These are phyloP conservation scores for Hydrolagus affinis DNA, from an alignment of 2,113 vertebrate genomes.

Conservation along the genomic window DNA sequence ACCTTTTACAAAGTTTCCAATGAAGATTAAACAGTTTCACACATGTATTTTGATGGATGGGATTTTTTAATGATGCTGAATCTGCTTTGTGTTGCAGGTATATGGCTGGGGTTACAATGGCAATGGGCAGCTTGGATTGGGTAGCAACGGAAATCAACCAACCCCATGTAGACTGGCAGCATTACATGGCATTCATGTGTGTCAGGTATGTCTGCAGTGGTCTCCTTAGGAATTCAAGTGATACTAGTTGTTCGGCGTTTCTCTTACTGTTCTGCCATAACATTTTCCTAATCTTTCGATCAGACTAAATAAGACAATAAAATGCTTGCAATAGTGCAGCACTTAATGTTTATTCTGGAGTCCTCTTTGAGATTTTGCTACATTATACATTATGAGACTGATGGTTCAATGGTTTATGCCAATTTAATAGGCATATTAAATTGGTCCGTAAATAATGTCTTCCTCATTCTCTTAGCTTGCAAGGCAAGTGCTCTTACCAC, in stretches of 20 bases:
- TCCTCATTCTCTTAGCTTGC: no score
- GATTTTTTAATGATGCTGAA: neutral
- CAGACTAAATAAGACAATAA: no score
- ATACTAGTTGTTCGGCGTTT: neutral
- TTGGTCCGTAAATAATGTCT: no score
- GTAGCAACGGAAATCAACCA: slow-evolving; percentile 87
- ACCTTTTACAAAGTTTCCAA: no score
- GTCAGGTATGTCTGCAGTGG: slow-evolving; percentile 59
- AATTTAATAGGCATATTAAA: no score
- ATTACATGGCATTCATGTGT: slow-evolving; percentile 75
- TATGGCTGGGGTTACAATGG: slow-evolving; percentile 98
- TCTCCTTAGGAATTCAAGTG: neutral
- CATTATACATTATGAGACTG: no score
- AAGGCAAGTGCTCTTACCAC: no score
- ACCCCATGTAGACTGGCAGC: slow-evolving; percentile 85
- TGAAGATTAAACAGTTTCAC: no score
- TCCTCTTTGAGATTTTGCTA: no score
- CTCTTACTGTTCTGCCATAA: slow-evolving; percentile 31
- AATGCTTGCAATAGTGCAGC: no score
- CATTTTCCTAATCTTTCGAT: slow-evolving; percentile 35
- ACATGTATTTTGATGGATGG: neutral
- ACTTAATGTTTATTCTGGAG: no score
- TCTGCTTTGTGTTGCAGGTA: slow-evolving; percentile 52
- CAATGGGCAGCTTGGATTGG: slow-evolving; percentile 89
- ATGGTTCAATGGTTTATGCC: no score